Conservation (phyloP, 2,797 vertebrate species). For the Heteromormyrus szaboi region DNA sequence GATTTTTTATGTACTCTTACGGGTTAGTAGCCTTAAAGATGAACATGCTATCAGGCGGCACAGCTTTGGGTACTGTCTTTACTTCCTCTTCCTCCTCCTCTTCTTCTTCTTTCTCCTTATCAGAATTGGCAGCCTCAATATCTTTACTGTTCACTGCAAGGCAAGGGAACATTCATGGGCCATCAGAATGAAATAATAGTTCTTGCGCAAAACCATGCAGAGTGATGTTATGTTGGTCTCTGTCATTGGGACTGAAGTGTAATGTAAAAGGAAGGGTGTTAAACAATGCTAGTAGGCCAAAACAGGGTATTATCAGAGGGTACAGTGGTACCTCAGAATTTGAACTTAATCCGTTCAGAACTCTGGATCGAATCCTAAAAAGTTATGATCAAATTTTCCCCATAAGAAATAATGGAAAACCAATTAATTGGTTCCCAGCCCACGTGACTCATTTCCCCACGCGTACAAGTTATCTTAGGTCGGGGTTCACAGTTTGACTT, state of each 20-base stretch:
- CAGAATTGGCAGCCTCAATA: conserved; percentile 71
- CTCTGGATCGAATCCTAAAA: no score
- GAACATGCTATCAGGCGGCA: conserved; percentile 94
- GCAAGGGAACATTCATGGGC: background rate
- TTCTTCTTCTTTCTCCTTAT: conserved; percentile 46
- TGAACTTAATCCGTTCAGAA: no score
- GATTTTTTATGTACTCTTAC: conserved; percentile 60
- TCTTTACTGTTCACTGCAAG: conserved; percentile 75
- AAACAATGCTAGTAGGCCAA: background rate
- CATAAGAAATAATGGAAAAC: no score
- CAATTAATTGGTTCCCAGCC: no score
- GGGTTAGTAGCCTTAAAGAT: conserved; percentile 96
- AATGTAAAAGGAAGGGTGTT: background rate
- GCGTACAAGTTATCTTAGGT: no score
- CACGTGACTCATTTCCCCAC: no score
- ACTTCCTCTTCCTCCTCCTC: conserved; percentile 52
- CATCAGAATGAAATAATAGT: background rate
- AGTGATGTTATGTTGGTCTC: background rate
- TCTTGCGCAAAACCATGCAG: background rate
- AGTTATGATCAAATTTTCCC: no score
- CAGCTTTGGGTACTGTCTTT: conserved; percentile 65
- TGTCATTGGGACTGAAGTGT: background rate
- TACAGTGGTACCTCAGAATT: no score
- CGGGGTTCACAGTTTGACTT: no score
- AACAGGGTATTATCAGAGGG: background rate